Evolutionary conservation across 2,797 vertebrate species (phyloP), one percentile per base, ranked within the genome.

Genomic region (Mormyrops attenuatus): DNA sequence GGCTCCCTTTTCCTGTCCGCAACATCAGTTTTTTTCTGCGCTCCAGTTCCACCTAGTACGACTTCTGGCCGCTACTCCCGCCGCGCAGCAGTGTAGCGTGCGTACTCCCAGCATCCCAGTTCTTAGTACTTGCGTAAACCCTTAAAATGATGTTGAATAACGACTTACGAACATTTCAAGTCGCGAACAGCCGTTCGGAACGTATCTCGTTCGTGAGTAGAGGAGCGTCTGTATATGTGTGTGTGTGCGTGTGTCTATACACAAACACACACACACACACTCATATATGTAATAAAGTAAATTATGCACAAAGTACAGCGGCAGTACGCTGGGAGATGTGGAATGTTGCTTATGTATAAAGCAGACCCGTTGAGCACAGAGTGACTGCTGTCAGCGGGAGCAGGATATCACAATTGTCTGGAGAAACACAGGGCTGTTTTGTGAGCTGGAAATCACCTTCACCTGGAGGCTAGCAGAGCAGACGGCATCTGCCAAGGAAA

Each of bases 401-500:
- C 17, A 86, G 89, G 89, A 86, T 89, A 66, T 89, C 47, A 57
- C 84, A 88, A 90, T 88, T 82, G 88, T 90, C 30, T 89, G 91
- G 89, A 92, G 89, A 90, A 89, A 89, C 89, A 85, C 69, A 88
- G 87, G 88, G 53, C 87, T 90, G 86, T 86, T 88, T 90, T 90
- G 66, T 90, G 87, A 89, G 87, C 91, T 90, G 86, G 87, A 90
- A 85, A 89, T 91, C 91, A 92, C 90, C 92, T 91, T 93, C 92
- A 93, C 94, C 94, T 95, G 90, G 92, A 93, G 94, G 94, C 93
- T 93, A 95, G 91, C 92, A 94, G 93, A 95, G 93, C 93, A 95
- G 93, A 93, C 95, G 94, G 93, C 92, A 90, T 94, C 93, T 96
- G 95, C 95, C 95, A 96, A 94, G 93, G 93, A 95, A 93, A 94